These are phyloP conservation scores for Trogon melanurus DNA, from an alignment of 2,113 vertebrate genomes.

Conservation along the genomic window DNA sequence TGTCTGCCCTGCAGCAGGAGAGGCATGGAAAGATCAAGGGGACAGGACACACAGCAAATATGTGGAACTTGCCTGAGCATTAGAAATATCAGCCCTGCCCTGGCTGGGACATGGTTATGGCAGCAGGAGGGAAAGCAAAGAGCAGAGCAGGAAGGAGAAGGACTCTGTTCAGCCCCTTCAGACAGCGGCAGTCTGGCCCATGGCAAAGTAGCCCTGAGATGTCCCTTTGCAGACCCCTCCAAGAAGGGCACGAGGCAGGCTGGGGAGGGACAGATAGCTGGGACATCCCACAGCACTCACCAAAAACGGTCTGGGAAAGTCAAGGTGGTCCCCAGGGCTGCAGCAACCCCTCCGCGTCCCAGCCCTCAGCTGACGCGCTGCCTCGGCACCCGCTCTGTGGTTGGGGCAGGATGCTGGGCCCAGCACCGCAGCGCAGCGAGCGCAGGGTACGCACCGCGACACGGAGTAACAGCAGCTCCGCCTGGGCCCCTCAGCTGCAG, in stretches of 20 bases:
- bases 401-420: not conserved
- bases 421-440: not conserved
- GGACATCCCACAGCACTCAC: not conserved
- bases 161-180: not conserved
- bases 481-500: not conserved
- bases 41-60: not conserved
- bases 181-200: fast-evolving
- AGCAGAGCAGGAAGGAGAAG: not conserved
- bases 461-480: not conserved
- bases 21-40: not conserved
- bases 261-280: not conserved
- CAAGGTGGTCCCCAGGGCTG: not conserved
- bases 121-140: not conserved
- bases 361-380: not conserved
- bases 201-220: not conserved
- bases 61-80: not conserved
- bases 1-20: not conserved
- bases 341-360: not conserved
- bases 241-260: not conserved
- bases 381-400: fast-evolving
- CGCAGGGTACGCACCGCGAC: no score
- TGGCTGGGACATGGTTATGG: not conserved
- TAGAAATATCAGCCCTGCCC: not conserved
- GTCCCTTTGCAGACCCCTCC: not conserved
- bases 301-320: not conserved